Evolutionary conservation across 2,888 invertebrate species (phyloP).

Genomic region (Marasmarcha lunaedactyla): DNA sequence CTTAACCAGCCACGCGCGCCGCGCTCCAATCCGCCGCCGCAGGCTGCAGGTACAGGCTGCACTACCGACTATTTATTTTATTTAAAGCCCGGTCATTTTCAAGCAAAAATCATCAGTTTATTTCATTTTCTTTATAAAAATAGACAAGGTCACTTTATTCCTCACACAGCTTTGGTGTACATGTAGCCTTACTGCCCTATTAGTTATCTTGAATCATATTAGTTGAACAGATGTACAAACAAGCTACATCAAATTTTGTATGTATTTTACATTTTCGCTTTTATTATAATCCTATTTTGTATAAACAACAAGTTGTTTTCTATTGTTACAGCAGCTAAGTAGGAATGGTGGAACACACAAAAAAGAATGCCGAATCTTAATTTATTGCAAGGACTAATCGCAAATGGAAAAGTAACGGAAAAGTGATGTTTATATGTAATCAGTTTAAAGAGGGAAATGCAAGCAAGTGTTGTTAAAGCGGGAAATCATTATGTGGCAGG

Average conservation of each 20-base stretch:
- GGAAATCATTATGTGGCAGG: slow-evolving; percentile 44
- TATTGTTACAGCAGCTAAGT: slow-evolving; percentile 49
- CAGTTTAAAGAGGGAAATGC: slow-evolving; percentile 21
- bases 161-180: no score
- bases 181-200: no score
- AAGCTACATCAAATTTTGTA: no score
- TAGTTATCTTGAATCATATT: no score
- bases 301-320: no score
- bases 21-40: slow-evolving; percentile 13
- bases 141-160: no score
- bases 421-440: slow-evolving; percentile 54
- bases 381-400: slow-evolving; percentile 62
- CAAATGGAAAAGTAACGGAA: slow-evolving; percentile 58
- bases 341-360: slow-evolving; percentile 25
- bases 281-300: no score
- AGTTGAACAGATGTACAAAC: no score
- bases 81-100: no score
- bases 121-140: no score
- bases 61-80: slow-evolving; percentile 15
- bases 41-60: slow-evolving; percentile 6
- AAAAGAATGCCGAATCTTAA: slow-evolving; percentile 58
- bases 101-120: no score
- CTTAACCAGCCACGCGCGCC: slow-evolving; percentile 15
- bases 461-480: slow-evolving; percentile 28
- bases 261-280: no score